Conservation (phyloP, 2,888 invertebrate genomes). For the Monopis laevigella region DNA sequence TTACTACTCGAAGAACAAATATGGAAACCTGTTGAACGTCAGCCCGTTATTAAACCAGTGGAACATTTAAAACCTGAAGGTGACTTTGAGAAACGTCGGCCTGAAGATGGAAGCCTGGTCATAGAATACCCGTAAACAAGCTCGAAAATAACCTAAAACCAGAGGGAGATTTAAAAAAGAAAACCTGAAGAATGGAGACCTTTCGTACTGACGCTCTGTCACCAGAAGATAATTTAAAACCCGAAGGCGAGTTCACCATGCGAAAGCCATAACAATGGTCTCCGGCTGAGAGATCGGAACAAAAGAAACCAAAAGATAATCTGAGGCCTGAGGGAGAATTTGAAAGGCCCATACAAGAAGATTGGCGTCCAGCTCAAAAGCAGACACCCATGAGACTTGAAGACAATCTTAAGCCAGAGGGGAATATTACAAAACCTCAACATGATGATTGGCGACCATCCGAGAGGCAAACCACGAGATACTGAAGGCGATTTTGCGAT, state of each 20-base stretch:
- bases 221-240: conserved; percentile 62
- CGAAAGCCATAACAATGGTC: conserved; percentile 37
- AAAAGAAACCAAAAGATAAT: conserved; percentile 33
- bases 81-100: conserved; percentile 36
- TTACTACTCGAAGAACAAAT: conserved; percentile 50
- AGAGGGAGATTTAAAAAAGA: conserved; percentile 61
- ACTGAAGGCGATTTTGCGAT: conserved; percentile 41
- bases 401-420: conserved; percentile 59
- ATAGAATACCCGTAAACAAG: conserved; percentile 39
- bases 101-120: conserved; percentile 43
- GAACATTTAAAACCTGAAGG: conserved; percentile 63
- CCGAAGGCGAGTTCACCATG: conserved; percentile 50
- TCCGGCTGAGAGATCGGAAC: conserved; percentile 45
- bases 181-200: conserved; percentile 41
- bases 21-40: conserved; percentile 59
- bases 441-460: conserved; percentile 29
- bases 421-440: conserved; percentile 24
- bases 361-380: conserved; percentile 38
- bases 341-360: conserved; percentile 30
- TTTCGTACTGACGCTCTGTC: conserved; percentile 48
- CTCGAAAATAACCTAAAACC: conserved; percentile 45
- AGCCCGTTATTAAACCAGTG: conserved; percentile 42
- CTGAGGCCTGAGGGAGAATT: conserved; percentile 46
- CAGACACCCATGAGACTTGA: conserved; percentile 52
- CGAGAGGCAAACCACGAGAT: conserved; percentile 31